Evolutionary conservation across 1,140 invertebrate genomes (phyloP), one percentile per base, ranked within the genome.

Genomic region (Microplitis demolitor): DNA sequence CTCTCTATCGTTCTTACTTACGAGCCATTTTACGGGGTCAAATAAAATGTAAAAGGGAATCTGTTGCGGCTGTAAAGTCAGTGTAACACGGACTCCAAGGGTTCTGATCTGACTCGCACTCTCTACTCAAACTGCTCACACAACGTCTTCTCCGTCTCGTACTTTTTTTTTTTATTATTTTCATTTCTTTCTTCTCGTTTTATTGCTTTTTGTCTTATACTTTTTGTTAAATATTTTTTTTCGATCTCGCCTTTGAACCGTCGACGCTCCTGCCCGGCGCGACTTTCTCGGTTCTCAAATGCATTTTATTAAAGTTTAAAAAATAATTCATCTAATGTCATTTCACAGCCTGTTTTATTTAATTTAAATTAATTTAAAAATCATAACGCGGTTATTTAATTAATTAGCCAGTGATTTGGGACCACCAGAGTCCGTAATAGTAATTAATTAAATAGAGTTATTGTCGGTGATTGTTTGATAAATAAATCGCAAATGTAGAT

Each of bases 31-130:
- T 70, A 58, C 61, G 67, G 39, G 60, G 60, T 61, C 58, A 74
- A 74, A 74, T 74, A 69, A 74, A 74, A 74, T 74, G 61, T 62
- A 63, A 82, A 82, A 80, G 78, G 75, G 77, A 75, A 69, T 76
- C 73, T 74, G 77, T 73, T 82, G 75, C 76, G 78, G 74, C 50
- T 67, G 50, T 33, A 50, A 67, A 72, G 71, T 76, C 71, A 60
- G 77, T 79, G 72, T 78, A 79, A 69, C 71, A 60, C 33, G 67
- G 64, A 24, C 4, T 14, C 62, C 33, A 64, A 37, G 37, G 62
- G 62, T 64, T 64, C 31, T 33, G 31, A 5, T 56, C 54, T 56
- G 11, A 14, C 60, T 5, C 60, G 31, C 24, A 35, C 60, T 62
- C 60, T 62, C 60, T 31, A 11, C 39, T 45, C 39, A 45, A 11